These are phyloP conservation scores for Leptogaster cylindrica DNA, from an alignment of 2,888 invertebrate genomes.

Conservation along the genomic window DNA sequence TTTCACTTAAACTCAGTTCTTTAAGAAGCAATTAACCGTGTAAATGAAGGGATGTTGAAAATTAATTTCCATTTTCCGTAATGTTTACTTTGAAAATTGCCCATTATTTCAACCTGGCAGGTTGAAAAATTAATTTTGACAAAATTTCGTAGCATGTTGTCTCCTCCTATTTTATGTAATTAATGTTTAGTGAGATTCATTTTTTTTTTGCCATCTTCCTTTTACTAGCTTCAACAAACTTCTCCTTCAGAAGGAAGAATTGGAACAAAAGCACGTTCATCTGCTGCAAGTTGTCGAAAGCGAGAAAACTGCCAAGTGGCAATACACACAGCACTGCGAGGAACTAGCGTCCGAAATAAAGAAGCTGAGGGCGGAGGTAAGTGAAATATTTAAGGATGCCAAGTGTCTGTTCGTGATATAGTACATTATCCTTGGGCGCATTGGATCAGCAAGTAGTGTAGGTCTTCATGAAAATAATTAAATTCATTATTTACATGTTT, in stretches of 20 bases:
- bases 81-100: too few species aligned
- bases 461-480: background rate
- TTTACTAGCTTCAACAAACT: conserved; percentile 82
- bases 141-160: too few species aligned
- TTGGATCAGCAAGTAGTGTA: background rate
- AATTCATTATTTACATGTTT: background rate
- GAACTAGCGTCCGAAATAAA: conserved; percentile 88
- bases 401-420: too few species aligned
- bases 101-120: too few species aligned
- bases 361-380: conserved; percentile 85
- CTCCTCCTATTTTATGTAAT: conserved; percentile 12
- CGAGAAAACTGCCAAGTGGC: conserved; percentile 91
- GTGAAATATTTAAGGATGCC: too few species aligned
- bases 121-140: too few species aligned
- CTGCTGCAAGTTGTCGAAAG: conserved; percentile 88
- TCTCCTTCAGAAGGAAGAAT: conserved; percentile 84
- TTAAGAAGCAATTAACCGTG: too few species aligned
- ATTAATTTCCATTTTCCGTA: too few species aligned
- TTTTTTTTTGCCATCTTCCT: too few species aligned
- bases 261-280: conserved; percentile 91
- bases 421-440: background rate
- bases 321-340: conserved; percentile 91
- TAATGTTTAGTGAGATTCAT: conserved; percentile 46
- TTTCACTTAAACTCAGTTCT: too few species aligned
- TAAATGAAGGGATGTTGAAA: too few species aligned